Evolutionary conservation across 1,140 invertebrate genomes (phyloP), one percentile per base, ranked within the genome.

Genomic region (Euwallacea similis): DNA sequence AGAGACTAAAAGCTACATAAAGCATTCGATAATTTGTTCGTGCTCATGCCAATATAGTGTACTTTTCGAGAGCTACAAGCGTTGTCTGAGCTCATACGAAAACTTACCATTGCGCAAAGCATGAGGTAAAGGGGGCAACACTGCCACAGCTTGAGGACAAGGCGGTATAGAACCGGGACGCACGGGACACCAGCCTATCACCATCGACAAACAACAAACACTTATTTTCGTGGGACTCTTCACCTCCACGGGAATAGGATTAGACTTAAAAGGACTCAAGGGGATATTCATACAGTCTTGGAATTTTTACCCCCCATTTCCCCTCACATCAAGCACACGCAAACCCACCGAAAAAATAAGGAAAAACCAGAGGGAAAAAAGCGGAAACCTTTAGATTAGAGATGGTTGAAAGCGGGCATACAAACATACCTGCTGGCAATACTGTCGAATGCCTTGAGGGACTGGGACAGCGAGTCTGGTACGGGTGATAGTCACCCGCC

Each of bases 131-230:
- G 87, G 87, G 81, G 87, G 87, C 82, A 88, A 83, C 76, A 88
- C 87, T 81, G 86, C 85, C 80, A 88, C 87, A 81, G 87, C 87
- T 82, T 87, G 86, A 78, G 87, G 85, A 76, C 87, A 88, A 77
- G 87, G 84, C 81, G 82, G 85, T 72, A 82, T 79, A 77, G 76
- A 74, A 77, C 81, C 76, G 72, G 77, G 74, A 75, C 79, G 77
- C 62, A 73, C 75, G 75, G 78, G 73, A 76, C 73, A 79, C 79
- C 78, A 80, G 76, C 79, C 80, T 81, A 77, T 76, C 75, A 77
- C 77, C 77, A 79, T 76, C 70, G 74, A 77, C 73, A 77, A 53
- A 75, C 66, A 77, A 58, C 55, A 58, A 58, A 58, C 55, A 33
- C 55, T 16, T 50, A 50, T 50, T 50, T 50, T 10, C 9, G 46